Conservation (phyloP, 2,113 vertebrate genomes). For the Halichoerus grypus region DNA sequence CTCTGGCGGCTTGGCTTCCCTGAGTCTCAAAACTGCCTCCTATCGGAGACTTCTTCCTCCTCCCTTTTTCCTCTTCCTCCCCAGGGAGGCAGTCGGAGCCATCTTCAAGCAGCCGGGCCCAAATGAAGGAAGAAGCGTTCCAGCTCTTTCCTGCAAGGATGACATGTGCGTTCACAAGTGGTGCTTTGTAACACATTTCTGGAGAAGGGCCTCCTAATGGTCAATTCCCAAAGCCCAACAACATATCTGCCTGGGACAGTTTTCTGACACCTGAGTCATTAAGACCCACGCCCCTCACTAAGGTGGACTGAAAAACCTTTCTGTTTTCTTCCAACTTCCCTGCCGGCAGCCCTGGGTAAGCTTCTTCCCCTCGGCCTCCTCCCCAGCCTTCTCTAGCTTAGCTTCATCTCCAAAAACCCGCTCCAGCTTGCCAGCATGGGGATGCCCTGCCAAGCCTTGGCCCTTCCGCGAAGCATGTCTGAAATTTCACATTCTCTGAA, state of each 20-base stretch:
- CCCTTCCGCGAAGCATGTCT: not conserved
- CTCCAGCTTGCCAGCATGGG: not conserved
- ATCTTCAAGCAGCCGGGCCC: not conserved
- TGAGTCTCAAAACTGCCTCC: not conserved
- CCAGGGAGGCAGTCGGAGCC: not conserved
- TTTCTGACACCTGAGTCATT: not conserved
- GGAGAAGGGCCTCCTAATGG: not conserved
- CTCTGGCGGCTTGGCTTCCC: not conserved
- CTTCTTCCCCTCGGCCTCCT: not conserved
- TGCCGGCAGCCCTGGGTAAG: too few species aligned
- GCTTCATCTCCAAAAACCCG: not conserved
- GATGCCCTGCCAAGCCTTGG: not conserved
- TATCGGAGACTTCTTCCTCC: not conserved
- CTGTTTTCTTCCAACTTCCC: not conserved
- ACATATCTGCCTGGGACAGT: not conserved
- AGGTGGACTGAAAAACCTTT: not conserved
- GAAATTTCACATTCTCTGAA: slow-evolving; percentile 24
- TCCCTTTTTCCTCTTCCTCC: not conserved
- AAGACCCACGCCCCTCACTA: not conserved
- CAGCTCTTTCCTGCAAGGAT: not conserved
- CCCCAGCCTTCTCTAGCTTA: not conserved
- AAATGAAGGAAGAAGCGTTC: not conserved
- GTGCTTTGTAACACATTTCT: not conserved
- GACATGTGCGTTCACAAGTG: not conserved
- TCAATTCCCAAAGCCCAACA: not conserved